These are phyloP conservation scores for Acrossocheilus wenchowensis DNA, from an alignment of 2,797 vertebrate species.

Conservation along the genomic window DNA sequence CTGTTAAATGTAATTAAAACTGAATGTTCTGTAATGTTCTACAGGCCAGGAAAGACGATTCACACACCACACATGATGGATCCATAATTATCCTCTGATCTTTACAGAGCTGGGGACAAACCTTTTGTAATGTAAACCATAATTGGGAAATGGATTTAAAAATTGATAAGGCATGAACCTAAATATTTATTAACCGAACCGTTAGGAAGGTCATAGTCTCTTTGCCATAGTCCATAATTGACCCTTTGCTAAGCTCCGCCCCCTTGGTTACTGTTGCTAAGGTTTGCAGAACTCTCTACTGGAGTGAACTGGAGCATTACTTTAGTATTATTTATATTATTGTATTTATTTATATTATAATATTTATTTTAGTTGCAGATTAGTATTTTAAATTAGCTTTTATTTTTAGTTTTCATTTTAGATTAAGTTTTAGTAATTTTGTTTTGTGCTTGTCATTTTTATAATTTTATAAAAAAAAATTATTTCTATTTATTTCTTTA, in stretches of 20 bases:
- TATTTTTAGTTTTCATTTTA: not conserved
- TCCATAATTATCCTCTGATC: constrained; percentile 28
- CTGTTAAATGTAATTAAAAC: constrained; percentile 6
- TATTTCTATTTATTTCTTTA: not conserved
- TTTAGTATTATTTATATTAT: not conserved
- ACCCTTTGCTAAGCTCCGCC: not conserved
- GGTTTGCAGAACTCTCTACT: not conserved
- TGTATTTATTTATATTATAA: not conserved
- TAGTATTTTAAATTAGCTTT: not conserved
- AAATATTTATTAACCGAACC: constrained; percentile 25
- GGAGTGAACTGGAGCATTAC: not conserved
- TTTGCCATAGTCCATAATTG: not conserved
- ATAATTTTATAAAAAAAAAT: too few relatives aligned
- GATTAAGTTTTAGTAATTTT: not conserved
- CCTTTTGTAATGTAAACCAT: constrained; percentile 16
- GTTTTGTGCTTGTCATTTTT: not conserved
- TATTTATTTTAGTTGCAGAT: not conserved
- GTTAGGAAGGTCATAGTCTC: not conserved
- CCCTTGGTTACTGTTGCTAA: not conserved
- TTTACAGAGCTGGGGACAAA: constrained; percentile 29
- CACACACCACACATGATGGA: not conserved
- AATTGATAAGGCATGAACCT: constrained; percentile 5
- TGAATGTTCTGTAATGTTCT: constrained; percentile 20
- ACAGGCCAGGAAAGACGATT: not conserved
- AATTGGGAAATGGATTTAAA: constrained; percentile 19